phyloP scores from a whole-genome alignment of 1,140 invertebrate species.

The Scaptomyza pallida region DNA sequence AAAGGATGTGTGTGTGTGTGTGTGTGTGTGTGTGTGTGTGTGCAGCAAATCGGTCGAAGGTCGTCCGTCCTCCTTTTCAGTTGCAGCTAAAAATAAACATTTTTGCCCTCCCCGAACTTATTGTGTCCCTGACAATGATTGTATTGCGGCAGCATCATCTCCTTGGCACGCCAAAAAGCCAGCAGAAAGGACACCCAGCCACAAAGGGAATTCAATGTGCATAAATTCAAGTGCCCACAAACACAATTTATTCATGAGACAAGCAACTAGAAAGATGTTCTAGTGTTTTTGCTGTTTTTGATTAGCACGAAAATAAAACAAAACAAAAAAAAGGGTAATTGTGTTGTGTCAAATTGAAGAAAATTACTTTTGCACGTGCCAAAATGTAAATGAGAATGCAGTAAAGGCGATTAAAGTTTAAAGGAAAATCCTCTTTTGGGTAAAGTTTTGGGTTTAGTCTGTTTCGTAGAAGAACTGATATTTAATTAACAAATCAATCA shows the following conservation, averaged over 20 bases:
- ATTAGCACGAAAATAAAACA: no score
- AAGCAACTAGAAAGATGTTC: not conserved
- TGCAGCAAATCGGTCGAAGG: conserved; percentile 32
- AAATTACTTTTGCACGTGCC: not conserved
- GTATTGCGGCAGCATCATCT: not conserved
- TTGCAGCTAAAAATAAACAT: conserved; percentile 46
- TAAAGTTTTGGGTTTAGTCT: no score
- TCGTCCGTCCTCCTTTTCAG: conserved; percentile 16
- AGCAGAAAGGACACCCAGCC: not conserved
- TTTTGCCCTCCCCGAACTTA: no score
- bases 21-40: no score
- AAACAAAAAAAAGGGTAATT: no score
- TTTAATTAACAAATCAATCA: no score
- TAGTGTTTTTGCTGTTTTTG: not conserved
- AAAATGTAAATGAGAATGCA: not conserved
- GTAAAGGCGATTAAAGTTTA: no score
- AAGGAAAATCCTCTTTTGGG: no score
- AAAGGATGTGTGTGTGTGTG: conserved; percentile 30
- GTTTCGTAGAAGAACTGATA: no score
- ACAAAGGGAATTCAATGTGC: not conserved
- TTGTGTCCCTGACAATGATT: conserved; percentile 50
- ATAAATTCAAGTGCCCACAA: not conserved
- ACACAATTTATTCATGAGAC: not conserved
- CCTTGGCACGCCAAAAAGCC: not conserved
- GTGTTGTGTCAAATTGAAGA: not conserved